These are phyloP conservation scores for Odocoileus virginianus DNA, from an alignment of 2,113 vertebrate genomes.

Conservation along the genomic window DNA sequence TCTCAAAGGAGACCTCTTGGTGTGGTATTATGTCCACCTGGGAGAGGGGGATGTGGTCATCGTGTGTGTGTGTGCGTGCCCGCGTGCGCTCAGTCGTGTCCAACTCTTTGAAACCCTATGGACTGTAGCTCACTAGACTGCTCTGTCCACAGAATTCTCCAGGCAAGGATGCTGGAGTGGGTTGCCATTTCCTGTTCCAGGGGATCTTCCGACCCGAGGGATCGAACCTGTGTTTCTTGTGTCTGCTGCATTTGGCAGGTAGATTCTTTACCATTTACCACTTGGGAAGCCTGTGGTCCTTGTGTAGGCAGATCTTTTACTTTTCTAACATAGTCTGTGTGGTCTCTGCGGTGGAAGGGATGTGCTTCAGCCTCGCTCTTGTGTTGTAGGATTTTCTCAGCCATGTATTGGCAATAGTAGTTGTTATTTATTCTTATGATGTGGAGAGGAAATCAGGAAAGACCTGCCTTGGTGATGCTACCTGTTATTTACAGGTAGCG, in stretches of 20 bases:
- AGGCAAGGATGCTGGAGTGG: neutral
- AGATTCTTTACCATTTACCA: neutral
- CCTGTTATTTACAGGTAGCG: neutral
- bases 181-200: neutral
- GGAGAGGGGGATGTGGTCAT: neutral
- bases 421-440: neutral
- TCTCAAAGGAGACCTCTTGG: neutral
- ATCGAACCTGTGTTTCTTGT: neutral
- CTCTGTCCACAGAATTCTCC: neutral
- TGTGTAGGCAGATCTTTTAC: neutral
- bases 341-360: neutral
- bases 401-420: neutral
- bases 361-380: neutral
- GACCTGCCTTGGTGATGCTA: neutral
- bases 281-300: neutral
- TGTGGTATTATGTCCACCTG: neutral
- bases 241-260: neutral
- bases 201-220: neutral
- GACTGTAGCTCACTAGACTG: neutral
- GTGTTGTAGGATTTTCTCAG: neutral
- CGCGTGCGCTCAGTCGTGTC: neutral
- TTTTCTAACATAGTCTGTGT: neutral
- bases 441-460: neutral
- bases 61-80: accelerated
- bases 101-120: neutral